phyloP scores from a whole-genome alignment of 2,888 invertebrate species.

The Perithous albicinctus region DNA sequence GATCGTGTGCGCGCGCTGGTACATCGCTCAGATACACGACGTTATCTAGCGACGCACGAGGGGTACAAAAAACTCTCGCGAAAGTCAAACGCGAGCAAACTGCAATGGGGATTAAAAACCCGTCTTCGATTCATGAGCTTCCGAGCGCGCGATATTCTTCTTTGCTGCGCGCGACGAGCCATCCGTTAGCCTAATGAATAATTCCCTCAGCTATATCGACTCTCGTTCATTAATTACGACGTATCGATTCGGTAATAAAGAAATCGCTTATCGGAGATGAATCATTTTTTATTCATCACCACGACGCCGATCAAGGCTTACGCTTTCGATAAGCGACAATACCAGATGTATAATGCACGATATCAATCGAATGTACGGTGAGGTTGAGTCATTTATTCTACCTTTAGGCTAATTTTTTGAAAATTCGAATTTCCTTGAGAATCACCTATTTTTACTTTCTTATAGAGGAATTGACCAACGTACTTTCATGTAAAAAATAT shows the following conservation, averaged over 20 bases:
- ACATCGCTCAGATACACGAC: slow-evolving; percentile 26
- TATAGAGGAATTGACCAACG: no score
- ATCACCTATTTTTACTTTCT: not conserved
- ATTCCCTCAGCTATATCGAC: slow-evolving; percentile 51
- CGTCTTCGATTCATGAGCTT: slow-evolving; percentile 64
- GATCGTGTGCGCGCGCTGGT: slow-evolving; percentile 34
- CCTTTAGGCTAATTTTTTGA: not conserved
- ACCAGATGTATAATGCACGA: slow-evolving; percentile 37
- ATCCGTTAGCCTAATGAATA: slow-evolving; percentile 53
- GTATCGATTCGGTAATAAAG: slow-evolving; percentile 64
- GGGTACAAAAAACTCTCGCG: not conserved
- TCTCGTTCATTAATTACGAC: slow-evolving; percentile 46
- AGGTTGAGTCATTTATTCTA: not conserved
- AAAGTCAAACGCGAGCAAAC: slow-evolving; percentile 15
- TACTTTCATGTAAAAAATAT: no score
- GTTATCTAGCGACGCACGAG: slow-evolving; percentile 44
- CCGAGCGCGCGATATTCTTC: slow-evolving; percentile 23
- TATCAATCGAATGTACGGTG: not conserved
- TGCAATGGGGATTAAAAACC: slow-evolving; percentile 33
- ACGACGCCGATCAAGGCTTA: slow-evolving; percentile 51
- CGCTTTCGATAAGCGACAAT: slow-evolving; percentile 26
- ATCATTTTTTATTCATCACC: slow-evolving; percentile 58
- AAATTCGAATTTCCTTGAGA: not conserved
- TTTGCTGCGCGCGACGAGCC: not conserved
- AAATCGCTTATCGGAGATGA: slow-evolving; percentile 59